Base-by-base conservation (phyloP, 2,113 vertebrate species). In the Pachypanchax playfairii region DNA sequence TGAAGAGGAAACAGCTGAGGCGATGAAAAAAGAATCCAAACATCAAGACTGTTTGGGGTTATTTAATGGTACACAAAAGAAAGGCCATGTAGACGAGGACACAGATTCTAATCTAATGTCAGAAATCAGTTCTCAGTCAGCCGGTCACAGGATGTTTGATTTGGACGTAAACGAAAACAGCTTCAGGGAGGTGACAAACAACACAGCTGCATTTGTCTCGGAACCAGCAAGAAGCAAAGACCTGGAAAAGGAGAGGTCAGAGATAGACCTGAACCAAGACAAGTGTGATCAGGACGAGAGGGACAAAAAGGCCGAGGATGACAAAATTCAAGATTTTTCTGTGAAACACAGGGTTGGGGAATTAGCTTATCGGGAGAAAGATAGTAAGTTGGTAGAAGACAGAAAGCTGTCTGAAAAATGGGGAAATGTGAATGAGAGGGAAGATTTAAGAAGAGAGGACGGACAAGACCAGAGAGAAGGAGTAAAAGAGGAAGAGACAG, bases 1-100 rank as follows among this genome's bases (percentile, higher is more conserved):
- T 1, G 64, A 86, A 24, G 84, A 85, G 66, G 65, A 76, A 76
- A 77, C 64, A 2, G 67, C 33, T 1, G 72, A 75, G 14, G 78
- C 80, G 21, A 1, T 76, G 0, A 26, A 22, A 3, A 39, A 64
- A 36, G 65, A 75, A 17, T 41, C n/a, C 1, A 53, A 64, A 55
- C 50, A 48, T 24, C n/a, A 20, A 8, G 42, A 74, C 18, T 4
- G 0, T 11, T 15, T 15, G 1, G 22, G 52, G 20, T 44, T 1
- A 3, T 46, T 51, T 17, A 58, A 52, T 15, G 20, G 49, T 21
- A 13, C 63, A 57, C 41, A 38, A 42, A 20, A 36, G 8, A 31
- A 33, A 41, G n/a, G 21, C n/a, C 29, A 2, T 9, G 1, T 4
- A 15, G 18, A n/a, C 18, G 50, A 61, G 63, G 58, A 35, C 21